Conservation (phyloP, 2,888 invertebrate genomes). For the Furcula furcula region DNA sequence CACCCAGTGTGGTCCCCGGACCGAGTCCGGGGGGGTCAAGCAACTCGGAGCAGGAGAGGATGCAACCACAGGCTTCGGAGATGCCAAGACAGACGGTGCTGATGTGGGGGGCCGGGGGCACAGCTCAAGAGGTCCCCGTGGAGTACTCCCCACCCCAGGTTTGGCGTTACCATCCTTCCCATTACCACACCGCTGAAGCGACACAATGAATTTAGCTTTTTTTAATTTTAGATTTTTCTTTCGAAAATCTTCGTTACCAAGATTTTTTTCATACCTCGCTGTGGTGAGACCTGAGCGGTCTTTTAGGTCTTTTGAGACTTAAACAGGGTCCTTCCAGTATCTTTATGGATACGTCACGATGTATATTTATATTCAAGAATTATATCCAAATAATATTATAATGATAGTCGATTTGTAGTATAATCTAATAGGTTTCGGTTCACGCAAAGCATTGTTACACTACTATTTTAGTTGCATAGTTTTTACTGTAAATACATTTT, state of each 20-base stretch:
- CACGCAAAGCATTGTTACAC: constrained; percentile 44
- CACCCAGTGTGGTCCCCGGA: constrained; percentile 81
- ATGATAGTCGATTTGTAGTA: constrained; percentile 53
- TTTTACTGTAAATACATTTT: constrained; percentile 47
- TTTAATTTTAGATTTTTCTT: constrained; percentile 1
- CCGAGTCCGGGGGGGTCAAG: constrained; percentile 72
- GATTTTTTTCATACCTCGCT: constrained; percentile 55
- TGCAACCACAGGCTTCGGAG: constrained; percentile 74
- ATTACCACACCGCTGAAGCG: constrained; percentile 78
- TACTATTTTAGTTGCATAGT: constrained; percentile 12
- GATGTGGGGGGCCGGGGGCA: constrained; percentile 91
- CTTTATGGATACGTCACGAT: constrained; percentile 34
- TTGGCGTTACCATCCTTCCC: constrained; percentile 76
- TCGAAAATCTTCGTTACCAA: constrained; percentile 47
- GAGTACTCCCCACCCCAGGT: constrained; percentile 78
- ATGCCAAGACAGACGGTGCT: constrained; percentile 93
- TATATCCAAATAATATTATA: constrained; percentile 69
- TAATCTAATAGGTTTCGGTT: constrained; percentile 31
- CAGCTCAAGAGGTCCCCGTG: constrained; percentile 69
- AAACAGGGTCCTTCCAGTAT: constrained; percentile 74
- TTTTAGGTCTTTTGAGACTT: constrained; percentile 53
- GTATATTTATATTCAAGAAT: constrained; percentile 45
- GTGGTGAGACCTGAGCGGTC: constrained; percentile 42
- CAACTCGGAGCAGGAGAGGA: constrained; percentile 68
- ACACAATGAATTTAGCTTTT: constrained; percentile 55